Percentiles rank a stretch among this genome's conserved stretches.
These are phyloP conservation scores for Polyploca ridens DNA, from an alignment of 2,888 invertebrate species.

Conservation along the genomic window DNA sequence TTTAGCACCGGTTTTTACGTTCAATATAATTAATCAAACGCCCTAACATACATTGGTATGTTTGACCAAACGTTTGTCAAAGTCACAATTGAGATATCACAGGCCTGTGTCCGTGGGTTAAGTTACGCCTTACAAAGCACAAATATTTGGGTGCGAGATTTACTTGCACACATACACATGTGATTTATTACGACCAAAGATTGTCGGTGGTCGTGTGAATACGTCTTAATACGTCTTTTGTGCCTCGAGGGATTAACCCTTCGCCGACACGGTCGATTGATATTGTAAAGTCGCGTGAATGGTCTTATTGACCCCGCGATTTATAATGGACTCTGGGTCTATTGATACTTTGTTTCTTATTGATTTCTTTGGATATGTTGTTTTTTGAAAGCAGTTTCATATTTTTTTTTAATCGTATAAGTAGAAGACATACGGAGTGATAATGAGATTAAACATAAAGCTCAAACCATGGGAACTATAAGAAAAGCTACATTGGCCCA, in stretches of 20 bases:
- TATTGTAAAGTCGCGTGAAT: constrained; percentile 37
- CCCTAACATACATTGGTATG: constrained; percentile 1
- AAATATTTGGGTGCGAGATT: constrained; percentile 40
- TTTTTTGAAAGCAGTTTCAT: background rate
- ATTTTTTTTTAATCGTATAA: background rate
- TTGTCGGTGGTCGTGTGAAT: constrained; percentile 43
- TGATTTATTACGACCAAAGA: constrained; percentile 49
- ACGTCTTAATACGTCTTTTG: constrained; percentile 54
- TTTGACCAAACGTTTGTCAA: constrained; percentile 14
- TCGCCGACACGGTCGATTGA: constrained; percentile 39
- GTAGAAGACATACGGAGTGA: too few species aligned
- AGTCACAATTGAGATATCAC: constrained; percentile 8
- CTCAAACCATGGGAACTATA: too few species aligned
- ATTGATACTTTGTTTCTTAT: constrained; percentile 5
- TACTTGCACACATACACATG: constrained; percentile 28
- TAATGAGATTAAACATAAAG: too few species aligned
- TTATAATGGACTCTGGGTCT: constrained; percentile 10
- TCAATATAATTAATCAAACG: constrained; percentile 2
- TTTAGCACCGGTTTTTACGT: background rate
- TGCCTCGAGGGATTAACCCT: constrained; percentile 46
- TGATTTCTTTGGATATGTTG: background rate
- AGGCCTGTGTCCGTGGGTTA: background rate
- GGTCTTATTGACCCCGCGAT: constrained; percentile 29
- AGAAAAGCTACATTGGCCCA: too few species aligned
- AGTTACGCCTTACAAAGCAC: constrained; percentile 18